Base-by-base conservation (phyloP, 2,797 vertebrate species). In the Champsocephalus esox region DNA sequence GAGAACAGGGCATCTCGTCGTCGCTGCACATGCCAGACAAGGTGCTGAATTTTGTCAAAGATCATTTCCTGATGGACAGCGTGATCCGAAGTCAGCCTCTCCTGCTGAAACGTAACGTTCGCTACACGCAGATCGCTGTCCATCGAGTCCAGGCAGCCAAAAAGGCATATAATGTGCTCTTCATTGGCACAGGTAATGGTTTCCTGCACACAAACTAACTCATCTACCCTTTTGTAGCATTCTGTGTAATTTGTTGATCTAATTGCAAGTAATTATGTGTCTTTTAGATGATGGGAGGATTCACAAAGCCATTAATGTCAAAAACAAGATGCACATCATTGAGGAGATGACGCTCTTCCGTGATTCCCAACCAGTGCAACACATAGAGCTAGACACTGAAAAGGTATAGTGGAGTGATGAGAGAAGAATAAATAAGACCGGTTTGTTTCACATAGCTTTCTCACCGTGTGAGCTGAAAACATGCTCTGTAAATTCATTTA, bases 1-100 rank as follows among this genome's bases (percentile, higher is more conserved):
- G 96, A 54, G 92, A 94, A 44, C 91, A 95, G 86, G 95, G 92
- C 89, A 97, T 99, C 91, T 91, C 87, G 68, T 98, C 97, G 0
- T 99, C 98, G 0, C 93, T 98, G 55, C 96, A 98, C 89, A 97
- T 99, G 95, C 98, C 98, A 0, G 98, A 99, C 92, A 96, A 97
- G 17, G 98, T 98, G 87, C 93, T 99, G 66, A 98, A 99, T 92
- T 99, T 99, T 45, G 95, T 99, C 80, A 99, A 99, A 92, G 97
- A 99, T 85, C 98, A 99, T 90, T 99, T 99, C 90, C 90, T 99
- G 88, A 99, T 99, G 98, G 97, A 98, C 68, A 94, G 82, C 17
- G 94, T 96, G 0, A 96, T 99, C 74, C 96, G 96, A 80, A 97
- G 97, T 90, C 94, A 86, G 75, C 95, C 97, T 0, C 91, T 99